phyloP scores from a whole-genome alignment of 2,797 vertebrate genomes.

The Sebastes wilsoni region DNA sequence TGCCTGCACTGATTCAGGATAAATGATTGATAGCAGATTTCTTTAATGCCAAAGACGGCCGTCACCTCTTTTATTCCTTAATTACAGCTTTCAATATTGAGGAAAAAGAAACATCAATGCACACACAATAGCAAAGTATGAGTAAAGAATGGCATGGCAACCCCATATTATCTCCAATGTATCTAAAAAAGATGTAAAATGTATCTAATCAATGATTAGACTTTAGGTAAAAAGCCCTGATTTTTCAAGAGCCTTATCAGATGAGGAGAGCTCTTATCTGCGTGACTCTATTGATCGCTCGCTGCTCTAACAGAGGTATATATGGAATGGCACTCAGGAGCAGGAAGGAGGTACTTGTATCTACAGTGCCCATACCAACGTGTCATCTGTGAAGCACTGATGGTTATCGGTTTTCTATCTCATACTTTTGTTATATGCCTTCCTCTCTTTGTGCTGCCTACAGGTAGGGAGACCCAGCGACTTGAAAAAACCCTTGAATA shows the following conservation, averaged over 20 bases:
- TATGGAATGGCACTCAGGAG: slow-evolving; percentile 64
- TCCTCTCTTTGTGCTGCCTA: neutral
- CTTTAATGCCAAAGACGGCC: neutral
- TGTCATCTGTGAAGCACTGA: slow-evolving; percentile 66
- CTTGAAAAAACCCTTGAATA: neutral
- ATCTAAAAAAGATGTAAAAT: slow-evolving; percentile 7
- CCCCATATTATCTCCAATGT: slow-evolving; percentile 8
- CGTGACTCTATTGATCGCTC: slow-evolving; percentile 76
- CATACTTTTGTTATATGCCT: slow-evolving; percentile 37
- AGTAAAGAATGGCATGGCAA: neutral
- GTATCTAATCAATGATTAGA: slow-evolving; percentile 57
- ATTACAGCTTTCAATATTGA: neutral
- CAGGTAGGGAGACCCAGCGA: neutral
- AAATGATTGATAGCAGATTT: neutral
- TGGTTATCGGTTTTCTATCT: slow-evolving; percentile 64
- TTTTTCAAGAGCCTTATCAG: slow-evolving; percentile 74
- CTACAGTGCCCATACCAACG: slow-evolving; percentile 57
- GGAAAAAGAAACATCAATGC: neutral
- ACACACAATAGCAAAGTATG: neutral
- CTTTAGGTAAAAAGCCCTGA: slow-evolving; percentile 50
- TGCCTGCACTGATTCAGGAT: neutral
- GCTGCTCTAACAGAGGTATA: slow-evolving; percentile 57
- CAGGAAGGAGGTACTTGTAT: slow-evolving; percentile 73
- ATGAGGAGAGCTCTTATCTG: slow-evolving; percentile 82
- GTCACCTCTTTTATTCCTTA: neutral